Conservation (phyloP, 2,797 vertebrate species). For the Discoglossus pictus region DNA sequence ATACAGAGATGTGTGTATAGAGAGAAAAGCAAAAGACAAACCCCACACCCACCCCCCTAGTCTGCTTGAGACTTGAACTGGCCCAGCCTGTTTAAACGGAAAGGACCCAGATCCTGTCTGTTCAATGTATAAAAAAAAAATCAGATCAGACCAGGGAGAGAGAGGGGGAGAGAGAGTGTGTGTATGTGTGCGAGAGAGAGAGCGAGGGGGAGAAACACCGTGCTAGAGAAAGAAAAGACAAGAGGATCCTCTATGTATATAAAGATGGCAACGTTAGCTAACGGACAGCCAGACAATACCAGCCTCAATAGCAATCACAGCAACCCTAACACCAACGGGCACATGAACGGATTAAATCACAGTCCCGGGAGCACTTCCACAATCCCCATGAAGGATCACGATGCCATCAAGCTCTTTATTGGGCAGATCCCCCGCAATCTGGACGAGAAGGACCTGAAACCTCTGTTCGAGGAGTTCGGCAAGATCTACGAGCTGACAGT, state of each 20-base stretch:
- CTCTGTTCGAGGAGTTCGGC: constrained; percentile 98
- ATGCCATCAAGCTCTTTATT: constrained; percentile 99
- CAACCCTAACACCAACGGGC: constrained; percentile 91
- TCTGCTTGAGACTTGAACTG: constrained; percentile 76
- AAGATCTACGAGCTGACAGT: constrained; percentile 99
- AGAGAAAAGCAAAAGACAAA: constrained; percentile 61
- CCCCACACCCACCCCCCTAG: constrained; percentile 71
- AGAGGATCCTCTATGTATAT: constrained; percentile 82
- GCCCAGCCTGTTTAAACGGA: constrained; percentile 96
- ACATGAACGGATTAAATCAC: constrained; percentile 99
- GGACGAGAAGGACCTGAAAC: constrained; percentile 98
- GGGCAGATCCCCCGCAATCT: constrained; percentile 99
- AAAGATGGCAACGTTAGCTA: constrained; percentile 99
- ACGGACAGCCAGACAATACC: constrained; percentile 95
- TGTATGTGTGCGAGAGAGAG: constrained; percentile 64
- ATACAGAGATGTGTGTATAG: constrained; percentile 47
- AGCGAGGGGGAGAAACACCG: constrained; percentile 67
- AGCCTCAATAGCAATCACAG: constrained; percentile 87
- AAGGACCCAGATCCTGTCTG: constrained; percentile 93
- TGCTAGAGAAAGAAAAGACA: constrained; percentile 69
- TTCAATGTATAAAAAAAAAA: constrained; percentile 91
- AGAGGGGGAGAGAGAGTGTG: constrained; percentile 52
- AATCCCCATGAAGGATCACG: constrained; percentile 99
- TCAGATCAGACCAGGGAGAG: constrained; percentile 58
- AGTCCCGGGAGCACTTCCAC: constrained; percentile 94